Percentiles rank a stretch among this genome's conserved stretches.
Evolutionary conservation across 2,888 invertebrate species (phyloP).

Genomic region (Globia sparganii): DNA sequence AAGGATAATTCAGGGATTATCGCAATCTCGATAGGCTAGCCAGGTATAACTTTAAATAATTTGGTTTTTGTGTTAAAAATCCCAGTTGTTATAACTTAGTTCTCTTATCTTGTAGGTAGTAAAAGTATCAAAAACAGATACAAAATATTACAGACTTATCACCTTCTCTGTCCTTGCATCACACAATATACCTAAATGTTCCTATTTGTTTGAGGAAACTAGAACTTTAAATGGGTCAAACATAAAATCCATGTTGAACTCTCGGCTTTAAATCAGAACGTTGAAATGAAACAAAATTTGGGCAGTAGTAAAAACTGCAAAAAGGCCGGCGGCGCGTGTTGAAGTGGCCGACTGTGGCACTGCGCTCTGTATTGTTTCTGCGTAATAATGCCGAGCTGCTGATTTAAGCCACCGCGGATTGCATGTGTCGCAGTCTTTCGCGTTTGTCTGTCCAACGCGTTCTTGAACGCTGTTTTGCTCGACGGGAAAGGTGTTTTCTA

Average conservation of each 20-base stretch:
- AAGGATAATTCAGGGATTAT: not conserved
- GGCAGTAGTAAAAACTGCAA: slow-evolving; percentile 74
- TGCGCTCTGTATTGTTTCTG: slow-evolving; percentile 55
- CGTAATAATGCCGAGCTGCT: slow-evolving; percentile 62
- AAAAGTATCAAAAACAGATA: not conserved
- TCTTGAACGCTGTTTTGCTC: not conserved
- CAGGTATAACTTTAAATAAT: too few relatives aligned
- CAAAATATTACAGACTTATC: not conserved
- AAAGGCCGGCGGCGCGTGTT: slow-evolving; percentile 70
- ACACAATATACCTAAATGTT: not conserved
- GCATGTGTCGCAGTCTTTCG: slow-evolving; percentile 24
- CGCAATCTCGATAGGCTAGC: not conserved
- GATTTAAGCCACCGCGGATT: slow-evolving; percentile 43
- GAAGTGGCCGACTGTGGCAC: slow-evolving; percentile 62
- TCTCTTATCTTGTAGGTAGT: not conserved
- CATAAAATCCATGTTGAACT: slow-evolving; percentile 24
- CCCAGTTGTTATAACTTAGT: not conserved
- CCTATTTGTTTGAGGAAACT: not conserved
- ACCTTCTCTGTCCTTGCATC: not conserved
- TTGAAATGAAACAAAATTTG: slow-evolving; percentile 78
- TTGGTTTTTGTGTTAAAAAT: not conserved
- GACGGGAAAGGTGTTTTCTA: not conserved
- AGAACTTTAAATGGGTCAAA: not conserved
- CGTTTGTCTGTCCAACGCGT: slow-evolving; percentile 17
- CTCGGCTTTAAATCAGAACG: slow-evolving; percentile 59